Evolutionary conservation across 2,797 vertebrate species (phyloP).

Genomic region (Apogon hyalosoma): DNA sequence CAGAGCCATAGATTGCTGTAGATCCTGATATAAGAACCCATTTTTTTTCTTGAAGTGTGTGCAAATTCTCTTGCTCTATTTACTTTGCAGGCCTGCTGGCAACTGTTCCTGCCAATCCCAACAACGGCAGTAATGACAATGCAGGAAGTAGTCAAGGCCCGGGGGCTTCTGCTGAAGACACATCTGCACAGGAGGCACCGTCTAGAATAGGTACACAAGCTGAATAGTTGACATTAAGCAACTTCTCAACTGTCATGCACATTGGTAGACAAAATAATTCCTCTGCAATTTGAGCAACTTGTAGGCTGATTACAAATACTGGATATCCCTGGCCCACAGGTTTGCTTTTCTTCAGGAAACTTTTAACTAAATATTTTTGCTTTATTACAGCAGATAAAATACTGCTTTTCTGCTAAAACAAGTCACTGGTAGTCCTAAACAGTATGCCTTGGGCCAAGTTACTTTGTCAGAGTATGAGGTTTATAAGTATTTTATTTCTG

Average conservation of each 20-base stretch:
- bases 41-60: not conserved
- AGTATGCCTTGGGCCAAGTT: too few relatives aligned
- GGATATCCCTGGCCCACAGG: not conserved
- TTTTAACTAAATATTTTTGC: not conserved
- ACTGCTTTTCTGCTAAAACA: not conserved
- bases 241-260: not conserved
- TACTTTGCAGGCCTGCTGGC: constrained; percentile 87
- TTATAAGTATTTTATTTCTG: not conserved
- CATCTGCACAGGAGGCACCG: not conserved
- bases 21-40: too few relatives aligned
- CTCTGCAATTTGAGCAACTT: constrained; percentile 14
- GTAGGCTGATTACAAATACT: not conserved
- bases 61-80: not conserved
- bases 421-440: not conserved
- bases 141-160: constrained; percentile 42
- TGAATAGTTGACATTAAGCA: not conserved
- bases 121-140: constrained; percentile 71
- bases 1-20: not conserved
- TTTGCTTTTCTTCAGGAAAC: not conserved
- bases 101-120: constrained; percentile 89
- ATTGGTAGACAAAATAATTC: not conserved
- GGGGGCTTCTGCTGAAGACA: constrained; percentile 79
- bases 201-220: constrained; percentile 68
- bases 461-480: not conserved
- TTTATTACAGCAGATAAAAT: constrained; percentile 7